Evolutionary conservation across 2,113 vertebrate species (phyloP).

Genomic region (Otolemur garnettii): DNA sequence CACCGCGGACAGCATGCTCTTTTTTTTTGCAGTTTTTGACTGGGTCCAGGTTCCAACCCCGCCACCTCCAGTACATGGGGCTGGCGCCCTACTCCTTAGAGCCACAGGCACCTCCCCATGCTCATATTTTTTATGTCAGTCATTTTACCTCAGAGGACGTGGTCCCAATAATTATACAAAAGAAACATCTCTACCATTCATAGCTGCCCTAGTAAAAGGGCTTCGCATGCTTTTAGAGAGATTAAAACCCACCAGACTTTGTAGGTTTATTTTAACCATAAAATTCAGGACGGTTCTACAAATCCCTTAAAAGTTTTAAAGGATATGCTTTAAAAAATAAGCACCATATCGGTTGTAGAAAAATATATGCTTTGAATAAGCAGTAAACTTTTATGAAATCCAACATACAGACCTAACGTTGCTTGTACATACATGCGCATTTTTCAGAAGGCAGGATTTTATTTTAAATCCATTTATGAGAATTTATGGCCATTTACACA

Average conservation of each 20-base stretch:
- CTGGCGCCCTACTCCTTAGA: too few relatives aligned
- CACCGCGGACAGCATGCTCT: rapidly evolving
- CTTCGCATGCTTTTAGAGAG: background rate
- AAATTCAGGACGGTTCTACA: background rate
- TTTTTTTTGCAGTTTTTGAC: too few relatives aligned
- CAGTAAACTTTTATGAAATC: background rate
- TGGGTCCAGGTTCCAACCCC: too few relatives aligned
- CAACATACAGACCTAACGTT: background rate
- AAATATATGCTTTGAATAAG: background rate
- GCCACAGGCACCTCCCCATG: background rate
- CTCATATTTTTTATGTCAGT: background rate
- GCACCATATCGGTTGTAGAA: background rate
- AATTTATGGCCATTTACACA: background rate
- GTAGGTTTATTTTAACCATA: background rate
- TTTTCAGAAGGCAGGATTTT: background rate
- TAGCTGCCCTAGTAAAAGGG: background rate
- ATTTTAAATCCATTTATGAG: background rate
- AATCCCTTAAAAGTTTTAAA: background rate
- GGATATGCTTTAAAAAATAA: background rate
- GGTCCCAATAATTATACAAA: background rate
- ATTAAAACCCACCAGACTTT: background rate
- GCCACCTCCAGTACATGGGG: too few relatives aligned
- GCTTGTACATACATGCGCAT: background rate
- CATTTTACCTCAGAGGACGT: background rate
- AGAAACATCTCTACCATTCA: background rate